Evolutionary conservation across 2,888 invertebrate species (phyloP).

Genomic region (Eurois occulta): DNA sequence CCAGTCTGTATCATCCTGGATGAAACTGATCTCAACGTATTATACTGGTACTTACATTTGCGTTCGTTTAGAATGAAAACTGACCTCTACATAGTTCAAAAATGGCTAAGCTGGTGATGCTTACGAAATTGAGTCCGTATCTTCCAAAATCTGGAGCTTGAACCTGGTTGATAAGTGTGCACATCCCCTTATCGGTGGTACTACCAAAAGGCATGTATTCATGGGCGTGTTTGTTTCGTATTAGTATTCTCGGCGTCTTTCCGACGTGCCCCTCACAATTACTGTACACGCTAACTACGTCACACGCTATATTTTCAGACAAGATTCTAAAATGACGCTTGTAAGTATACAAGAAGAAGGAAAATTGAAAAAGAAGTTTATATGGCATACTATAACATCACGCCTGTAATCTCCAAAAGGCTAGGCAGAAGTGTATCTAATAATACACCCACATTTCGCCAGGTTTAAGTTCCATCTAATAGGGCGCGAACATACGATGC

Average conservation of each 20-base stretch:
- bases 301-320: constrained; percentile 68
- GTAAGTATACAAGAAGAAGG: background rate
- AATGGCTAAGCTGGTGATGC: background rate
- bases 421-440: too few species aligned
- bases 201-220: constrained; percentile 44
- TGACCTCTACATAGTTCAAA: background rate
- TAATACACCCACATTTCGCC: too few species aligned
- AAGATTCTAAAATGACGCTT: constrained; percentile 67
- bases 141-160: background rate
- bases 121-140: background rate
- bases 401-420: too few species aligned
- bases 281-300: constrained; percentile 72
- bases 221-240: constrained; percentile 44
- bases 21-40: too few species aligned
- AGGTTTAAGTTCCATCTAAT: too few species aligned
- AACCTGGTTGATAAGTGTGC: background rate
- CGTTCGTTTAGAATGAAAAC: background rate
- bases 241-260: constrained; percentile 71
- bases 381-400: too few species aligned
- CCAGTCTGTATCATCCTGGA: too few species aligned
- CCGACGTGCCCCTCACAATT: constrained; percentile 71
- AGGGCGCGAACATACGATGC: too few species aligned
- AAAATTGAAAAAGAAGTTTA: background rate
- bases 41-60: too few species aligned
- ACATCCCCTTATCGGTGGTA: background rate